A percentile compares a stretch with the other conserved stretches of the same genome.
These are phyloP conservation scores for Gari tellinella DNA, from an alignment of 2,888 invertebrate species.

Conservation along the genomic window DNA sequence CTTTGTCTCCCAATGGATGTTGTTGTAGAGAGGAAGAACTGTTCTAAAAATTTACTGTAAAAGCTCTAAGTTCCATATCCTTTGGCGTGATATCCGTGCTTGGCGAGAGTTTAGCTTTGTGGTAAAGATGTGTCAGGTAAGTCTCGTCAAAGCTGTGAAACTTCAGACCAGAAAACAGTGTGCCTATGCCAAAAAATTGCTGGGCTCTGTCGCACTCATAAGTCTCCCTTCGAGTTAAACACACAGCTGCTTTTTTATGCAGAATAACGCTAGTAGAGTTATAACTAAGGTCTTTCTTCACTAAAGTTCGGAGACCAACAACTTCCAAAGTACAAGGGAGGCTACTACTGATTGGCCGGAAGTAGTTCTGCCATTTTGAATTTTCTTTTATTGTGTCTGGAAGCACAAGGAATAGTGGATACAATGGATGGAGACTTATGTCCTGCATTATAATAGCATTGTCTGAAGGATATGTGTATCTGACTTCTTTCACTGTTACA, in stretches of 20 bases:
- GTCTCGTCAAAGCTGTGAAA: constrained; percentile 57
- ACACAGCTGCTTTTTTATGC: constrained; percentile 70
- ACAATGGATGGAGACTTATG: constrained; percentile 62
- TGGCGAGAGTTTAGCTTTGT: constrained; percentile 50
- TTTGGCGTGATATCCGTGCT: constrained; percentile 48
- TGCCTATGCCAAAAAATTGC: constrained; percentile 2
- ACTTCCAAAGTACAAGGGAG: constrained; percentile 74
- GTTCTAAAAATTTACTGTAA: constrained; percentile 19
- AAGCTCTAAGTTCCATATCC: constrained; percentile 66
- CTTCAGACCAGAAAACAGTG: constrained; percentile 19
- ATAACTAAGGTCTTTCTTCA: constrained; percentile 68
- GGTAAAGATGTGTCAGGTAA: constrained; percentile 72
- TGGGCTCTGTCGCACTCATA: constrained; percentile 53
- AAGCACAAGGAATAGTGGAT: constrained; percentile 24
- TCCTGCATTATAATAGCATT: constrained; percentile 58
- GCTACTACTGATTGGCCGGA: constrained; percentile 41
- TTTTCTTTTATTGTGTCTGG: background rate
- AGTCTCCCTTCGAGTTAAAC: constrained; percentile 58
- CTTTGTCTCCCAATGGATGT: too few species aligned
- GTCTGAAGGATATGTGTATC: constrained; percentile 63
- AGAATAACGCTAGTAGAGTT: constrained; percentile 76
- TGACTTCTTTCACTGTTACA: background rate
- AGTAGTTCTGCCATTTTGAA: background rate
- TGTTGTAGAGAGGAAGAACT: too few species aligned
- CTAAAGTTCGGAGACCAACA: constrained; percentile 71